phyloP scores from a whole-genome alignment of 2,797 vertebrate species.

The Etheostoma perlongum region DNA sequence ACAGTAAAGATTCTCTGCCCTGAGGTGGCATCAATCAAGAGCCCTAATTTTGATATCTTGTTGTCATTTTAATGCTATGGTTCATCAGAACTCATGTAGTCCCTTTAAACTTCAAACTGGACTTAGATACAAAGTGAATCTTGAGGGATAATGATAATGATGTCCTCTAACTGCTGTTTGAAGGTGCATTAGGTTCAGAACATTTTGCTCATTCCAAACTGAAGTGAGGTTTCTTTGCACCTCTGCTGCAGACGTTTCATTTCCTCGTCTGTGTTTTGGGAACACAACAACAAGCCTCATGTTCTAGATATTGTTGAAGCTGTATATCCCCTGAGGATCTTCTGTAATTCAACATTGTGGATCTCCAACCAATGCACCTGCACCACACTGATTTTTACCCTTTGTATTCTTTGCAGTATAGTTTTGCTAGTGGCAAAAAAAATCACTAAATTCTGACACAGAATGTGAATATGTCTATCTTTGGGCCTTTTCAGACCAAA shows the following conservation, averaged over 20 bases:
- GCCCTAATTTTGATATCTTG: not conserved
- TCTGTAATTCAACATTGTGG: constrained; percentile 51
- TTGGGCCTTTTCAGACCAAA: too few relatives aligned
- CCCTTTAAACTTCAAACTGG: not conserved
- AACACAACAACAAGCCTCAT: constrained; percentile 65
- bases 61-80: not conserved
- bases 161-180: constrained; percentile 15
- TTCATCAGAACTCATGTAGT: not conserved
- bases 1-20: not conserved
- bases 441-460: constrained; percentile 10
- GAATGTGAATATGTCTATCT: not conserved
- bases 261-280: constrained; percentile 41
- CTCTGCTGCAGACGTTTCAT: constrained; percentile 31
- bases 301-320: constrained; percentile 42
- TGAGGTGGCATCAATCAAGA: not conserved
- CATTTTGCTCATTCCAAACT: constrained; percentile 25
- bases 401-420: constrained; percentile 35
- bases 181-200: constrained; percentile 10
- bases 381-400: constrained; percentile 9
- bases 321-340: constrained; percentile 52
- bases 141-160: not conserved
- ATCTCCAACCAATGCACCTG: constrained; percentile 47
- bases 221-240: constrained; percentile 30
- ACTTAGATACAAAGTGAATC: constrained; percentile 17
- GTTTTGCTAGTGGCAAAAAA: constrained; percentile 14